Base-by-base conservation (phyloP, 2,797 vertebrate genomes). In the Cottoperca gobio region DNA sequence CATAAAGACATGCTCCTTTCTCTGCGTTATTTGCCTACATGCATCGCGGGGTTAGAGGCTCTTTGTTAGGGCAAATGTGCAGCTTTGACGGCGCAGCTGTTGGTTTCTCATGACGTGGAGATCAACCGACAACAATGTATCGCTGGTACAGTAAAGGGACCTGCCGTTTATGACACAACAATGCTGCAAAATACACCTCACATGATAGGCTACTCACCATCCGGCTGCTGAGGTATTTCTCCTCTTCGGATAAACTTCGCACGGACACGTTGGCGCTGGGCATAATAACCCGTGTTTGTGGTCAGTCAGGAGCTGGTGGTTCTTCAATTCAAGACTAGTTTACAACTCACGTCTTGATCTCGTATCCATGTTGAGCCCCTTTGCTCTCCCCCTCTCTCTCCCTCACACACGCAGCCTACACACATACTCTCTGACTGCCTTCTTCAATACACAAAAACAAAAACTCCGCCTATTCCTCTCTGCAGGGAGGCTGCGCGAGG, bases 221-320 rank as follows among this genome's bases (percentile, higher is more conserved):
- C 85, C 86, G 89, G 84, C 86, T 73, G 85, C 73, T 82, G 88
- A 91, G 87, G 91, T 88, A 86, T 89, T 92, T 92, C 82, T 94
- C 93, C 42, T 83, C 89, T 89, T 94, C 90, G 12, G 88, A 86
- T 86, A 93, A 92, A 94, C 86, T 94, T 91, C 89, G 89, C 81
- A 92, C 91, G 43, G 92, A 86, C 70, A 91, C 87, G 81, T 75
- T 90, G 50, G 86, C 82, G 84, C 91, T 90, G 89, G 92, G 90
- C 93, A 93, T 92, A 87, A 88, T 92, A 87, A 71, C 82, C 85
- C 82, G 71, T 5, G 78, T 70, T 12, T 2, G 66, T 2, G n/a
- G n/a, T 70, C 68, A 13, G 13, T 10, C 13, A 2, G 39, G 59
- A 67, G 61, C 66, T 28, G 59, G 0, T 5, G 33, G 39, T 39